phyloP scores from a whole-genome alignment of 2,113 vertebrate species.

The Eolophus roseicapilla region DNA sequence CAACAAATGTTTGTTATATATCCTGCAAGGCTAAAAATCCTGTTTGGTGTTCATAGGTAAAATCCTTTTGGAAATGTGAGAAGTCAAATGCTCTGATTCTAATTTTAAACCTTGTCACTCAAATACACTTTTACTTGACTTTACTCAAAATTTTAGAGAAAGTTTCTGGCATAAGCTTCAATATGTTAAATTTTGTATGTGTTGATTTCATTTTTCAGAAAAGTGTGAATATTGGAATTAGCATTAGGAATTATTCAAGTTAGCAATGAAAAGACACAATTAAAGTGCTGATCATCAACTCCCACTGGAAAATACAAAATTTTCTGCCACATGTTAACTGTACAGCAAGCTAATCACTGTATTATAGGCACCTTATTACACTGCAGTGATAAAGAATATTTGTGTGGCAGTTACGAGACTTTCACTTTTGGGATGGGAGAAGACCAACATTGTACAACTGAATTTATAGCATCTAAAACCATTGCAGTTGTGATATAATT shows the following conservation, averaged over 20 bases:
- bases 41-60: constrained; percentile 38
- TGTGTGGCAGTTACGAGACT: not conserved
- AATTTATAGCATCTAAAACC: constrained; percentile 37
- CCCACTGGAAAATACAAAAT: constrained; percentile 14
- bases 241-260: not conserved
- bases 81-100: constrained; percentile 40
- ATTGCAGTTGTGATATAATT: not conserved
- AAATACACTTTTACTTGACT: not conserved
- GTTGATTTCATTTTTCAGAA: not conserved
- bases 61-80: constrained; percentile 30
- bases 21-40: constrained; percentile 3
- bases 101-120: not conserved
- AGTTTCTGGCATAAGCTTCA: not conserved
- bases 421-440: not conserved
- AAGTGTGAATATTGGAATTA: constrained; percentile 1
- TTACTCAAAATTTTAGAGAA: not conserved
- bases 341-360: not conserved
- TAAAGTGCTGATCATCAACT: constrained; percentile 48
- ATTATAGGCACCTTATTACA: not conserved
- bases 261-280: constrained; percentile 28
- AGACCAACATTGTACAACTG: constrained; percentile 11
- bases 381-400: not conserved
- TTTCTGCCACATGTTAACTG: constrained; percentile 5
- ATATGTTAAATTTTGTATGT: not conserved
- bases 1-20: constrained; percentile 45